phyloP scores from a whole-genome alignment of 2,888 invertebrate species.

The Resseliella maxima region DNA sequence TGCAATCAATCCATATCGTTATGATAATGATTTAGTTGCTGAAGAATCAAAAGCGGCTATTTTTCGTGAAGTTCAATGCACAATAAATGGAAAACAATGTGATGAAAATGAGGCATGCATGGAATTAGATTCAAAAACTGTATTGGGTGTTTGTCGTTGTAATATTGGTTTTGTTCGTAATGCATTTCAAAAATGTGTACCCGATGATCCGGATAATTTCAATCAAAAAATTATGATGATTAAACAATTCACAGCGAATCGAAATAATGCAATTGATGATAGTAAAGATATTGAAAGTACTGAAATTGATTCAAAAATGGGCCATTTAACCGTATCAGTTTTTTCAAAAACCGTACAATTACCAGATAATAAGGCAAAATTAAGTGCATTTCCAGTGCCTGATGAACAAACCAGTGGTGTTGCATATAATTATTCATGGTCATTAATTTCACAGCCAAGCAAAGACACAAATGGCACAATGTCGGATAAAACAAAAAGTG shows the following conservation, averaged over 20 bases:
- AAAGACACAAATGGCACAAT: constrained; percentile 81
- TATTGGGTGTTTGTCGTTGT: constrained; percentile 80
- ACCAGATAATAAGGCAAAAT: constrained; percentile 85
- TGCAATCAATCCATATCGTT: constrained; percentile 61
- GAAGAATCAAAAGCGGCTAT: constrained; percentile 69
- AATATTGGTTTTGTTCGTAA: constrained; percentile 72
- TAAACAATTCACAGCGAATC: background rate
- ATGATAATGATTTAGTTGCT: constrained; percentile 67
- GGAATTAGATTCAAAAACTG: constrained; percentile 69
- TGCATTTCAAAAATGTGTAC: constrained; percentile 66
- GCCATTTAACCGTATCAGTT: constrained; percentile 77
- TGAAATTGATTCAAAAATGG: constrained; percentile 53
- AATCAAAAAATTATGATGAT: constrained; percentile 59
- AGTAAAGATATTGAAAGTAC: constrained; percentile 59
- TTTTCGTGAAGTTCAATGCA: constrained; percentile 71
- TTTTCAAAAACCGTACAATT: constrained; percentile 82
- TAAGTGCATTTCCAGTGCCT: constrained; percentile 85
- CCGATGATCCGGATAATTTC: constrained; percentile 60
- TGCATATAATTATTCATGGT: constrained; percentile 91
- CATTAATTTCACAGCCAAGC: constrained; percentile 84
- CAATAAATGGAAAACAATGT: constrained; percentile 72
- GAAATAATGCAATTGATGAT: constrained; percentile 60
- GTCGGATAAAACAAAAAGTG: constrained; percentile 84
- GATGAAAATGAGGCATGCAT: constrained; percentile 79
- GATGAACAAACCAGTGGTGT: constrained; percentile 77